phyloP scores from a whole-genome alignment of 2,113 vertebrate species.

The Phrynocephalus versicolor region DNA sequence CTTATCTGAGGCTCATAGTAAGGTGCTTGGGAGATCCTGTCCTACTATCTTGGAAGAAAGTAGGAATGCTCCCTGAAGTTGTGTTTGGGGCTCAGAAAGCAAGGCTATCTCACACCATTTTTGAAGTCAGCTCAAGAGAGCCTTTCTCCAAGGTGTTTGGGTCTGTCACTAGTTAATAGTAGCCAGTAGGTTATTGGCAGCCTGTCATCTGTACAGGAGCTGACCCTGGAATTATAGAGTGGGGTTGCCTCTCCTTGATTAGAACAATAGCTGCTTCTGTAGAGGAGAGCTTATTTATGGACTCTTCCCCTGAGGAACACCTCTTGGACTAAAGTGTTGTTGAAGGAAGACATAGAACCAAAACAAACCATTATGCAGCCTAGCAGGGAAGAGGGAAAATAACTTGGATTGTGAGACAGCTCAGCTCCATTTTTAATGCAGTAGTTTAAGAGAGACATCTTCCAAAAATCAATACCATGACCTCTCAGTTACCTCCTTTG shows the following conservation, averaged over 20 bases:
- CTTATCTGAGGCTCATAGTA: neutral
- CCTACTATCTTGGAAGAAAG: neutral
- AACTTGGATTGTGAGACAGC: neutral
- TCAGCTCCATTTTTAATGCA: neutral
- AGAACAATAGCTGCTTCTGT: too few relatives aligned
- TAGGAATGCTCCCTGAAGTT: neutral
- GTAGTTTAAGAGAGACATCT: neutral
- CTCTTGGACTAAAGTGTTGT: neutral
- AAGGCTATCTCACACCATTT: neutral
- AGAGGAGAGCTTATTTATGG: too few relatives aligned
- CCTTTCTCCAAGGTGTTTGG: too few relatives aligned
- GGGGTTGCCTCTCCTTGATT: too few relatives aligned
- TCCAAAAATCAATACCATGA: slow-evolving; percentile 4
- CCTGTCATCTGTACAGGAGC: too few relatives aligned
- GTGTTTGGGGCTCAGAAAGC: neutral
- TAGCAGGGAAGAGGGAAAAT: too few relatives aligned
- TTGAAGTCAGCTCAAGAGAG: neutral
- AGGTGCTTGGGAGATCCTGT: neutral
- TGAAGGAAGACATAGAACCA: neutral
- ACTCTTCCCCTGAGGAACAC: too few relatives aligned
- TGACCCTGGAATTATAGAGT: too few relatives aligned
- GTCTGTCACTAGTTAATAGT: too few relatives aligned
- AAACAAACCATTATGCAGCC: neutral
- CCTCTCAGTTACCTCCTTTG: neutral
- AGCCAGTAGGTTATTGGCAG: too few relatives aligned